A percentile compares a stretch with the other conserved stretches of the same genome.
Conservation (phyloP, 2,797 vertebrate genomes). For the Acipenser oxyrinchus region DNA sequence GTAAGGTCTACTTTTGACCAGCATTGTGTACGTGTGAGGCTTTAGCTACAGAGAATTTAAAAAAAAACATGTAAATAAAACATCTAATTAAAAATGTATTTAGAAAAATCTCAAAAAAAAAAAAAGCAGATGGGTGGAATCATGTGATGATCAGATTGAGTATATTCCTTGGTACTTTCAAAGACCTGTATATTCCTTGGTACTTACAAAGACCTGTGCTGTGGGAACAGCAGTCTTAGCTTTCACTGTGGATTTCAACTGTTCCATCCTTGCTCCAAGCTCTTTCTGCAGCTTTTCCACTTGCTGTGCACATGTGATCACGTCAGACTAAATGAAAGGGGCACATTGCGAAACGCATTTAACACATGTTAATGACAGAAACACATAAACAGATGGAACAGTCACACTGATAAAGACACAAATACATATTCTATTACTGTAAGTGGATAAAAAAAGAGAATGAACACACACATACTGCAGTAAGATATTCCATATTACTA, state of each 20-base stretch:
- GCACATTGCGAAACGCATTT: background rate
- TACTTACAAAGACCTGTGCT: conserved; percentile 77
- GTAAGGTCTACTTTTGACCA: background rate
- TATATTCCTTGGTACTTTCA: background rate
- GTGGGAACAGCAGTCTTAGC: conserved; percentile 62
- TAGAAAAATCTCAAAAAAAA: background rate
- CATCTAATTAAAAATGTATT: too few species aligned
- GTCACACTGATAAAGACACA: too few species aligned
- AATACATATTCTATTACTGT: background rate
- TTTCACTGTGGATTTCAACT: conserved; percentile 56
- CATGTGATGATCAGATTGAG: background rate
- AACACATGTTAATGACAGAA: background rate
- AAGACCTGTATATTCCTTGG: background rate
- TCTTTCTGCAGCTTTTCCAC: conserved; percentile 58
- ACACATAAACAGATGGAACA: background rate
- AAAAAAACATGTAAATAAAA: too few species aligned
- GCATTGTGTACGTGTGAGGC: too few species aligned
- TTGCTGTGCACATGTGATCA: conserved; percentile 54
- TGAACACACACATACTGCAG: background rate
- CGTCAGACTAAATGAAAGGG: conserved; percentile 42
- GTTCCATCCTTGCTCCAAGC: conserved; percentile 52
- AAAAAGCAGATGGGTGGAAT: background rate
- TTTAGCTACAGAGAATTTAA: too few species aligned
- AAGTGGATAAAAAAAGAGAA: background rate
- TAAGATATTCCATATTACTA: too few species aligned